A percentile compares a stretch with the other conserved stretches of the same genome.
phyloP scores from a whole-genome alignment of 2,888 invertebrate genomes.

The Euplexia lucipara region DNA sequence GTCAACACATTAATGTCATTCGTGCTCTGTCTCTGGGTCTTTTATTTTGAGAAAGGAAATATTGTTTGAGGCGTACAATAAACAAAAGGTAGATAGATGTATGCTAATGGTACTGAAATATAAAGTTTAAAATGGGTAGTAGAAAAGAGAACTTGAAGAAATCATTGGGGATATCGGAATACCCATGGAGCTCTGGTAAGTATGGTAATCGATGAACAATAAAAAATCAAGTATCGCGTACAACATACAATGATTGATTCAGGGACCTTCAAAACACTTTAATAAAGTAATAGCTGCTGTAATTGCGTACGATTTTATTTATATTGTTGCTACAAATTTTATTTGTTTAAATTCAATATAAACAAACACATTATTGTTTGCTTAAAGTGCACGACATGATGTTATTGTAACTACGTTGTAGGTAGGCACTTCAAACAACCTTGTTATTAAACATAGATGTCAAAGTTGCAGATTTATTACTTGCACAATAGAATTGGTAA shows the following conservation, averaged over 20 bases:
- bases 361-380: constrained; percentile 18
- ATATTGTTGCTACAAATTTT: constrained; percentile 11
- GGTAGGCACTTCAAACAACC: constrained; percentile 27
- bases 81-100: constrained; percentile 3
- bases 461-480: neutral
- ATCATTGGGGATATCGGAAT: constrained; percentile 77
- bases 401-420: constrained; percentile 45
- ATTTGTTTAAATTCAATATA: too few species aligned
- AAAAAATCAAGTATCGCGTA: constrained; percentile 9
- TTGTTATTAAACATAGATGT: constrained; percentile 9
- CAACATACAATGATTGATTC: neutral
- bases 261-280: constrained; percentile 31
- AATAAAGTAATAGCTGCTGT: neutral
- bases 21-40: constrained; percentile 3
- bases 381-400: constrained; percentile 16
- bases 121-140: constrained; percentile 69
- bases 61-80: constrained; percentile 16
- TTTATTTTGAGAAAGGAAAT: constrained; percentile 31
- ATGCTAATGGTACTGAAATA: constrained; percentile 3
- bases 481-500: neutral
- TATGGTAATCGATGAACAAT: constrained; percentile 56
- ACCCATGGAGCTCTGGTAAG: constrained; percentile 83
- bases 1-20: constrained; percentile 15
- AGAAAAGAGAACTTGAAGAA: constrained; percentile 78
- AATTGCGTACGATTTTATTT: constrained; percentile 1